A percentile compares a stretch with the other conserved stretches of the same genome.
Evolutionary conservation across 2,888 invertebrate species (phyloP).

Genomic region (Heliconius hortense): DNA sequence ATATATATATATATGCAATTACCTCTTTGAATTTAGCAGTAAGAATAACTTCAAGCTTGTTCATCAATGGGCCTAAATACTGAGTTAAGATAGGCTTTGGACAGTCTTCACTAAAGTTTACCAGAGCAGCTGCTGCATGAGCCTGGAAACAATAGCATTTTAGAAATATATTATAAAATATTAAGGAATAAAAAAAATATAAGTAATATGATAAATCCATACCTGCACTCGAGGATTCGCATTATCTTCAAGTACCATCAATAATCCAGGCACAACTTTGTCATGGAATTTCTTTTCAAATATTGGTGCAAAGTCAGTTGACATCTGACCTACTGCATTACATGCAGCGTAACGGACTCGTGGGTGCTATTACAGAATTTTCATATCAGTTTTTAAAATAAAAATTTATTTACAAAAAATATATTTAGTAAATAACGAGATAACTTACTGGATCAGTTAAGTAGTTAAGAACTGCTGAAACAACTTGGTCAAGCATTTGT

Average conservation of each 20-base stretch:
- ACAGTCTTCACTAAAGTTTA: slow-evolving; percentile 99
- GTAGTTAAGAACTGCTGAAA: slow-evolving; percentile 93
- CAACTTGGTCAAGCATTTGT: slow-evolving; percentile 94
- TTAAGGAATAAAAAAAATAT: not conserved
- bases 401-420: not conserved
- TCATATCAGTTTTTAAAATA: not conserved
- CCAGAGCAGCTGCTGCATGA: slow-evolving; percentile 95
- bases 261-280: slow-evolving; percentile 94
- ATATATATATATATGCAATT: slow-evolving; percentile 20
- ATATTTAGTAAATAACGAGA: not conserved
- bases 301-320: slow-evolving; percentile 97
- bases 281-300: slow-evolving; percentile 99
- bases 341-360: slow-evolving; percentile 98
- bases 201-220: slow-evolving; percentile 1
- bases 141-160: slow-evolving; percentile 72
- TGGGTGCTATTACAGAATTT: slow-evolving; percentile 85
- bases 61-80: slow-evolving; percentile 95
- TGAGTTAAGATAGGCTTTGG: slow-evolving; percentile 95
- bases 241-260: slow-evolving; percentile 94
- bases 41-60: slow-evolving; percentile 93
- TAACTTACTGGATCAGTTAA: slow-evolving; percentile 89
- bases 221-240: slow-evolving; percentile 96
- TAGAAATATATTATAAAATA: not conserved
- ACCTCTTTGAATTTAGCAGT: slow-evolving; percentile 96
- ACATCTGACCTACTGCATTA: slow-evolving; percentile 99